Conservation (phyloP, 2,113 vertebrate genomes). For the Aspiorhynchus laticeps region DNA sequence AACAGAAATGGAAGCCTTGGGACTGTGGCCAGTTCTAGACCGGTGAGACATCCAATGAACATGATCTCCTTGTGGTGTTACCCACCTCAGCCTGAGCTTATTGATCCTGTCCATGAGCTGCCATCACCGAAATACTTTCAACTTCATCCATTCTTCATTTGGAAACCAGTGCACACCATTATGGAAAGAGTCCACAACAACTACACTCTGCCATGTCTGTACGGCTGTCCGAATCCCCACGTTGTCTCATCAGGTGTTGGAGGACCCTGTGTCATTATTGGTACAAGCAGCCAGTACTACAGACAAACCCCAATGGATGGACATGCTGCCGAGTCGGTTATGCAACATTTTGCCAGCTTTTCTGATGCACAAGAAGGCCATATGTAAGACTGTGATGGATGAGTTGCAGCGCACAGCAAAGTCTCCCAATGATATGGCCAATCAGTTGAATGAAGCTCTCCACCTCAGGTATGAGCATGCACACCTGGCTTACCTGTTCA, state of each 20-base stretch:
- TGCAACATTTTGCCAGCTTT: no score
- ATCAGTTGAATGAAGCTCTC: constrained; percentile 5
- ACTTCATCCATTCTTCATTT: constrained; percentile 53
- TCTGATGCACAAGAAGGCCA: no score
- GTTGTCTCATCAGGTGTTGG: constrained; percentile 21
- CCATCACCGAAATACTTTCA: constrained; percentile 52
- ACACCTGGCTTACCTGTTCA: background rate
- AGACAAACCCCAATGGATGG: background rate
- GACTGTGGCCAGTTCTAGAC: background rate
- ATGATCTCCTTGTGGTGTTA: no score
- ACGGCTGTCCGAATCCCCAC: background rate
- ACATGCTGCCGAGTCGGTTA: background rate
- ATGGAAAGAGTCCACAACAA: constrained; percentile 53
- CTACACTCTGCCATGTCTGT: constrained; percentile 37
- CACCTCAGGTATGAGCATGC: background rate
- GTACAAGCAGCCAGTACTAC: constrained; percentile 27
- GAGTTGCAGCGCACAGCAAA: background rate
- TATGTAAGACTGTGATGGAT: no score
- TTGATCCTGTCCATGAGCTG: no score
- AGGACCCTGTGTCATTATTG: constrained; percentile 28
- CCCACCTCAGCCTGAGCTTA: no score
- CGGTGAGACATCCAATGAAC: no score
- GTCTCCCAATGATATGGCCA: background rate
- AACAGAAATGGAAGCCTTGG: constrained; percentile 19
- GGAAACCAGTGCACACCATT: constrained; percentile 45